phyloP scores from a whole-genome alignment of 2,797 vertebrate species.

The Rhinatrema bivittatum region DNA sequence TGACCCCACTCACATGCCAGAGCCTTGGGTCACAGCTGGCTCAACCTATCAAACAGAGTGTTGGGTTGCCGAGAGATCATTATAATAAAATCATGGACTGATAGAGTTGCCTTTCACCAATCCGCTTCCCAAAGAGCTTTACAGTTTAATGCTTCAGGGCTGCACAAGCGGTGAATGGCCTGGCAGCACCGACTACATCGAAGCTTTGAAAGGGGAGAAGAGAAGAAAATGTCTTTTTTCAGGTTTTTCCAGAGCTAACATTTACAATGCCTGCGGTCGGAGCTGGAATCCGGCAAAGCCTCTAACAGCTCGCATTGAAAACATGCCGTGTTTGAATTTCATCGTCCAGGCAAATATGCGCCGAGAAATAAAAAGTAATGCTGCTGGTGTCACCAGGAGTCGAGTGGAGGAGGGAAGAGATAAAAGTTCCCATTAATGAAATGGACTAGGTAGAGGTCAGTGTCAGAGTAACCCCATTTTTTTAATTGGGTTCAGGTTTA shows the following conservation, averaged over 20 bases:
- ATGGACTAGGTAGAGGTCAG: neutral
- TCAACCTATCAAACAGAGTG: no score
- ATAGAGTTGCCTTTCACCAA: no score
- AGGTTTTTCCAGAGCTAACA: neutral
- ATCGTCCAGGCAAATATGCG: neutral
- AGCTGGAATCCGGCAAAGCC: neutral
- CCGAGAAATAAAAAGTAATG: neutral
- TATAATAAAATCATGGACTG: no score
- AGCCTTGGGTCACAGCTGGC: no score
- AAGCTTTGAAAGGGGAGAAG: no score
- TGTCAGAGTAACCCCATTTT: neutral
- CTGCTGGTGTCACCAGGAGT: neutral
- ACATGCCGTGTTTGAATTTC: conserved; percentile 13
- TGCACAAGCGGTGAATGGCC: no score
- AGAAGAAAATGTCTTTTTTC: no score
- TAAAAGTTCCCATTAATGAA: neutral
- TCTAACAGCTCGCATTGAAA: neutral
- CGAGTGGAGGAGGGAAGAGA: neutral
- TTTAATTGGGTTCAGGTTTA: conserved; percentile 8
- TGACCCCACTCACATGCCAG: no score
- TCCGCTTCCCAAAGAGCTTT: no score
- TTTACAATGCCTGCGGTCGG: conserved; percentile 22
- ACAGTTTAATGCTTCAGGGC: no score
- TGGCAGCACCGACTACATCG: no score
- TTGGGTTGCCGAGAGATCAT: no score